Evolutionary conservation across 1,140 invertebrate species (phyloP), one percentile per base, ranked within the genome.

Genomic region (Bemisia tabaci): DNA sequence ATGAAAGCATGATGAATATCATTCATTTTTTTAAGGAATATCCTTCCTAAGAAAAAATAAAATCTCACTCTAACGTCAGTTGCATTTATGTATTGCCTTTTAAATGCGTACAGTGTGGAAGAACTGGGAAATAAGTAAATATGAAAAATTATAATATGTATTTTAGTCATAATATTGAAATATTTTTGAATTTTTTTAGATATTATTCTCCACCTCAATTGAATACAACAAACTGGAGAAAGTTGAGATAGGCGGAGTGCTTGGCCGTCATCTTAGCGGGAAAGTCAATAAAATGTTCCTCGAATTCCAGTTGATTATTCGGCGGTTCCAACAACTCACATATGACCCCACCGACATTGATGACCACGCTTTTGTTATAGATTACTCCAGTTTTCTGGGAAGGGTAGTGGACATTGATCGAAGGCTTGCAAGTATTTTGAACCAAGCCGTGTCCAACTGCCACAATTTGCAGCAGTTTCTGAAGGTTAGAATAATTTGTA

Each of bases 151-250:
- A n/a, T n/a, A n/a, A n/a, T n/a, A n/a, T n/a, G n/a, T n/a, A n/a
- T n/a, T n/a, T n/a, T n/a, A n/a, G n/a, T n/a, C n/a, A n/a, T n/a
- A n/a, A n/a, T n/a, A n/a, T n/a, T n/a, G n/a, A n/a, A n/a, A n/a
- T n/a, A n/a, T n/a, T n/a, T n/a, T n/a, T n/a, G n/a, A n/a, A n/a
- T 65, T 24, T 24, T 68, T 65, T n/a, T 77, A 91, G 81, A 74
- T 79, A 2, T 82, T 94, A 70, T 84, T 93, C 68, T 82, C 87
- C 60, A 84, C 86, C 0, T 85, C 85, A 0, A 76, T 85, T 2
- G 91, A 94, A 75, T 92, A 92, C 73, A 75, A 87, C 12, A 92
- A 92, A 74, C 75, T 94, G 64, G 92, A 94, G 76, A 91, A 89
- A 75, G 82, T 93, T 12, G 92, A 94, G 77, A 83, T 93, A 68